Evolutionary conservation across 2,888 invertebrate genomes (phyloP), one percentile per base, ranked within the genome.

Genomic region (Mechanitis messenoides): DNA sequence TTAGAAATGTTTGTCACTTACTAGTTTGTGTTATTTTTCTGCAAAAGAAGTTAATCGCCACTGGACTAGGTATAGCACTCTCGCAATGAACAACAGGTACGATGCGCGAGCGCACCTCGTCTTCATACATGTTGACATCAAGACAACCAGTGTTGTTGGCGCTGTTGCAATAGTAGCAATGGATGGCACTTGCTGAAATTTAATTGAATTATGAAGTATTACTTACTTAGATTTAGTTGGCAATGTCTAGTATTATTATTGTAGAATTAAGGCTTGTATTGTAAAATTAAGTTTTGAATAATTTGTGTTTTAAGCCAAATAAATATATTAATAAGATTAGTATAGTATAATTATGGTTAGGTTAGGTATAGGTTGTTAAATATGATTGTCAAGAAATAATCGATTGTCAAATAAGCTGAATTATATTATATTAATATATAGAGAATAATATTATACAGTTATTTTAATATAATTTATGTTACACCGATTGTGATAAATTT

Each of bases 121-220:
- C 91, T 3, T 85, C 81, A 31, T 78, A 77, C 61, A 80, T 77
- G 63, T 90, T 86, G 64, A 94, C 79, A 62, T 91, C 91, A 1
- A 84, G 81, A 74, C 95, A 95, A 53, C 92, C 93, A 7, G 92
- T 90, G 79, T 95, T 92, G 71, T 92, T 91, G 31, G 91, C 92
- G 33, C 95, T 95, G 80, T 94, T 95, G 84, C 96, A 96, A 76
- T 94, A 93, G 83, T 92, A 95, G 72, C 96, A 96, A 69, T 90
- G 83, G 60, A 94, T 91, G 45, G 86, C 85, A 46, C 83, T 71
- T 12, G 84, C 93, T 93, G 83, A 5, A 76, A 78, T 12, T 4
- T 20, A 11, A 9, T 9, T 9, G 42, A 2, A 42, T 42, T 42
- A 42, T 42, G 3, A 9, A 42, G 42, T 11, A 42, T 9, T 42